These are phyloP conservation scores for Penaeus japonicus DNA, from an alignment of 1,140 invertebrate species.

Conservation along the genomic window DNA sequence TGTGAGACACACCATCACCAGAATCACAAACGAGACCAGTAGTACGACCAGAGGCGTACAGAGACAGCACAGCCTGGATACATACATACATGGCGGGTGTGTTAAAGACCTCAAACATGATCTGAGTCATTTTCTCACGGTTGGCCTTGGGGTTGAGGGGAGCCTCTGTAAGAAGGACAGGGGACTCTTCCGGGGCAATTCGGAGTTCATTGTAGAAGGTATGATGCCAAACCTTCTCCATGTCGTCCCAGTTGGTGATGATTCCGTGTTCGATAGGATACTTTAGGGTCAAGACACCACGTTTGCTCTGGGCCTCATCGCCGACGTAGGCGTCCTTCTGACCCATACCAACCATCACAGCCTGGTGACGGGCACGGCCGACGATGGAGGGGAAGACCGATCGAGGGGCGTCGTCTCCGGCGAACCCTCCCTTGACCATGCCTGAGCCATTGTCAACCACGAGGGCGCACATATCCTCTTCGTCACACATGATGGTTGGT, in stretches of 20 bases:
- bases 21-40: no score
- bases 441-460: constrained; percentile 71
- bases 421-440: constrained; percentile 74
- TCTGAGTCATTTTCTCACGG: constrained; percentile 76
- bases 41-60: no score
- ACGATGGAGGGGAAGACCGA: constrained; percentile 74
- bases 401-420: constrained; percentile 73
- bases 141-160: constrained; percentile 92
- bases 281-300: constrained; percentile 89
- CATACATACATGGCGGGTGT: no score
- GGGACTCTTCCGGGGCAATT: constrained; percentile 92
- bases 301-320: constrained; percentile 91
- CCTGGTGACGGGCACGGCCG: constrained; percentile 69
- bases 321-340: constrained; percentile 90
- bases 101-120: constrained; percentile 65
- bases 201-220: constrained; percentile 94
- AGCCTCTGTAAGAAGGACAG: constrained; percentile 80
- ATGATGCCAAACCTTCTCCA: constrained; percentile 98
- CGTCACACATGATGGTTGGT: no score
- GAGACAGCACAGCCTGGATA: no score
- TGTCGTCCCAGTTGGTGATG: constrained; percentile 96
- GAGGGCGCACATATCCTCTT: neutral
- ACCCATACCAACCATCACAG: constrained; percentile 93
- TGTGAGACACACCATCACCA: no score
- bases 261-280: constrained; percentile 95